Conservation (phyloP, 2,888 invertebrate species). For the Selenia dentaria region DNA sequence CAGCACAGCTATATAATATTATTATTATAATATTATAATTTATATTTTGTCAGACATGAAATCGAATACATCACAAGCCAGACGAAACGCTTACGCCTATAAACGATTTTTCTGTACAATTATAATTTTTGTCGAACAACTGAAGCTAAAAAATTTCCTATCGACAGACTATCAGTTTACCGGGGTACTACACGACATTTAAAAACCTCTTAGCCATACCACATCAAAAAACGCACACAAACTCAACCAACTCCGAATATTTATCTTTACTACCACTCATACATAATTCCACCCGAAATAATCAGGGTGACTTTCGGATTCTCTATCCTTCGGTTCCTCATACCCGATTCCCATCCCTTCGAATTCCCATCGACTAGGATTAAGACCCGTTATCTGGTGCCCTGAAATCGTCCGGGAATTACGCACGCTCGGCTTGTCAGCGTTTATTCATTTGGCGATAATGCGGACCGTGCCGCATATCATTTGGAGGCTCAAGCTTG, state of each 20-base stretch:
- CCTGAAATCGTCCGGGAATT: constrained; percentile 40
- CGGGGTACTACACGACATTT: no score
- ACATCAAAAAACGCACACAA: no score
- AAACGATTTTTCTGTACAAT: no score
- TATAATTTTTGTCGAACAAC: no score
- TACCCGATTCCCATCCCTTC: constrained; percentile 3
- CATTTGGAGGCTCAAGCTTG: constrained; percentile 14
- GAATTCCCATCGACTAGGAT: constrained; percentile 23
- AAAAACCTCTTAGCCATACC: no score
- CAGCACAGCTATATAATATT: no score
- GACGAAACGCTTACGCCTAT: no score
- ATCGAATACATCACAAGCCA: no score
- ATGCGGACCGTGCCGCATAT: constrained; percentile 28
- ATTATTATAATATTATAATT: no score
- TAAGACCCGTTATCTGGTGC: constrained; percentile 46
- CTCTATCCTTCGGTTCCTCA: constrained; percentile 7
- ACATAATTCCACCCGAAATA: constrained; percentile 16
- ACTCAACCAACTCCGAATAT: constrained; percentile 4
- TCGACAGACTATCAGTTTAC: no score
- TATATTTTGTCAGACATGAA: no score
- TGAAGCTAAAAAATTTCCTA: no score
- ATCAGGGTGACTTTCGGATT: constrained; percentile 25
- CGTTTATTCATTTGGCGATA: constrained; percentile 47
- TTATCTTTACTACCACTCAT: constrained; percentile 21
- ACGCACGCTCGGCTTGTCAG: constrained; percentile 42